Percentiles rank a stretch among this genome's conserved stretches.
Evolutionary conservation across 2,113 vertebrate genomes (phyloP).

Genomic region (Halcyon malimbica): DNA sequence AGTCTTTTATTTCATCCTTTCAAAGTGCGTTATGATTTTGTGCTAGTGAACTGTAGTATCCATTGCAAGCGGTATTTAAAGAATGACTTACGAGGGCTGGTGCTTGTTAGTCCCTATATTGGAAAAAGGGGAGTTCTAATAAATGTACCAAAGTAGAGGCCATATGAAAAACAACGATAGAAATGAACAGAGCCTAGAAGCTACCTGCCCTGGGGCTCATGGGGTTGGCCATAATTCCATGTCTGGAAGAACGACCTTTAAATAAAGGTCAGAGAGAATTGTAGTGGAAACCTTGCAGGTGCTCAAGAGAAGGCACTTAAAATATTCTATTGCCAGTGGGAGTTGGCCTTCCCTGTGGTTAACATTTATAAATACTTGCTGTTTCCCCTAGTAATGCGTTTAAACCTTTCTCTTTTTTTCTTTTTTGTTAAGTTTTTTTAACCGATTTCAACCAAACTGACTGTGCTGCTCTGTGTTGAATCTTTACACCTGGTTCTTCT

Average conservation of each 20-base stretch:
- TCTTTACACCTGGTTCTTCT: background rate
- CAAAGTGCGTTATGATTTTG: background rate
- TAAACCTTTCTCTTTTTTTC: background rate
- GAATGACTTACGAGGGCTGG: background rate
- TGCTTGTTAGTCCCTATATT: background rate
- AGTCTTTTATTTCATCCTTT: background rate
- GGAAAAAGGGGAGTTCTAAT: background rate
- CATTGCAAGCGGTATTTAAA: background rate
- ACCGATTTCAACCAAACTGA: background rate
- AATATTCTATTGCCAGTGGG: conserved; percentile 13
- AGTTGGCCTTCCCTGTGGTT: conserved; percentile 35
- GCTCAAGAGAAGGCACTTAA: conserved; percentile 14
- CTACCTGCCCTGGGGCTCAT: background rate
- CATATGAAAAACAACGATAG: background rate
- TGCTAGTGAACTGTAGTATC: background rate
- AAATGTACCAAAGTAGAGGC: background rate
- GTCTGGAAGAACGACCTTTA: conserved; percentile 40
- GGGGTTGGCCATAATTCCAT: background rate
- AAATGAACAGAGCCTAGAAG: background rate
- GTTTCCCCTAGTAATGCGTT: background rate
- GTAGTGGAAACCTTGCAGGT: conserved; percentile 7
- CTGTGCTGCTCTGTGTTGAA: background rate
- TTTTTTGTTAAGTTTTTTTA: background rate
- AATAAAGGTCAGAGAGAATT: conserved; percentile 41
- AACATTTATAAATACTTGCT: conserved; percentile 5